Conservation (phyloP, 2,888 invertebrate genomes). For the Microctonus aethiopoides region DNA sequence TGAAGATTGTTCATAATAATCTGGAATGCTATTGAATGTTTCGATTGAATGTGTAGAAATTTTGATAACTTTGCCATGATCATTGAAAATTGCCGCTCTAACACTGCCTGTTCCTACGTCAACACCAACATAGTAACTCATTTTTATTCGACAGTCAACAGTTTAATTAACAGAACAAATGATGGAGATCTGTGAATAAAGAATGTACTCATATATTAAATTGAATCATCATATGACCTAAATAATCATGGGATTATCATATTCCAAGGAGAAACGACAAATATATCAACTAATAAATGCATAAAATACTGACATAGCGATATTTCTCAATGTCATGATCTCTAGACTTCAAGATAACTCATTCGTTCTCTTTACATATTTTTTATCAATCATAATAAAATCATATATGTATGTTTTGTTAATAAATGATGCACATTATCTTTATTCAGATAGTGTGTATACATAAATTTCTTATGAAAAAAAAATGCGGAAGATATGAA, state of each 20-base stretch:
- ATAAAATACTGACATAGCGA: neutral
- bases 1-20: slow-evolving; percentile 92
- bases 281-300: neutral
- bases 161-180: neutral
- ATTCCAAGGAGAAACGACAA: neutral
- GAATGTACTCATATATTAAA: neutral
- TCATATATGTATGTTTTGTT: no score
- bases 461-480: no score
- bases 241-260: neutral
- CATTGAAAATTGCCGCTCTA: slow-evolving; percentile 83
- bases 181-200: neutral
- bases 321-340: neutral
- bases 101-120: slow-evolving; percentile 95
- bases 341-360: neutral
- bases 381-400: no score
- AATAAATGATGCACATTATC: no score
- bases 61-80: slow-evolving; percentile 75
- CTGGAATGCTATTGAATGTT: slow-evolving; percentile 81
- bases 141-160: slow-evolving; percentile 27
- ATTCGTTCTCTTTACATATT: neutral
- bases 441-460: no score
- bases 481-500: no score
- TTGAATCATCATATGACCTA: neutral
- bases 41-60: slow-evolving; percentile 75
- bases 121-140: slow-evolving; percentile 81